Conservation (phyloP, 2,888 invertebrate genomes). For the Ochropacha duplaris region DNA sequence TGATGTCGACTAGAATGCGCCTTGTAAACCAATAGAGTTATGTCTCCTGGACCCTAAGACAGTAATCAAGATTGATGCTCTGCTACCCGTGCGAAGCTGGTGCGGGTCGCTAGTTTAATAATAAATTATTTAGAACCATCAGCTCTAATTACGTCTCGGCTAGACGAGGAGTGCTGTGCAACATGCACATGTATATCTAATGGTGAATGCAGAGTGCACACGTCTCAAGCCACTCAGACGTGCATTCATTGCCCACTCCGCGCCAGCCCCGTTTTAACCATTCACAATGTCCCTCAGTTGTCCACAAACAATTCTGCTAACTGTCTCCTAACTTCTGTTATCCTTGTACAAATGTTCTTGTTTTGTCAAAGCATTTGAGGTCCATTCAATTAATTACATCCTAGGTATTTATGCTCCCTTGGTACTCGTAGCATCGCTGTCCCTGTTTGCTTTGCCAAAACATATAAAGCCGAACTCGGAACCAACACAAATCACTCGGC, state of each 20-base stretch:
- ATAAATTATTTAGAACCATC: neutral
- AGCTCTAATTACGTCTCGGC: neutral
- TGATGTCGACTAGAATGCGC: too few relatives aligned
- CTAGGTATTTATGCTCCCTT: neutral
- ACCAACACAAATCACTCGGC: neutral
- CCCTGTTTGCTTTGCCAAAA: too few relatives aligned
- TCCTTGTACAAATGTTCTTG: neutral
- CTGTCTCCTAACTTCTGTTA: neutral
- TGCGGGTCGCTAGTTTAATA: neutral
- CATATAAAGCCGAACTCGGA: neutral
- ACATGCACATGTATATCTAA: neutral
- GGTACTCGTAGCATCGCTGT: too few relatives aligned
- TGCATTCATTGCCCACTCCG: constrained; percentile 10
- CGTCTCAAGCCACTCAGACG: constrained; percentile 6
- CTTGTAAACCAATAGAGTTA: too few relatives aligned
- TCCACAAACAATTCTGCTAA: neutral
- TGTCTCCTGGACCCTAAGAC: too few relatives aligned
- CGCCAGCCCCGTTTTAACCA: constrained; percentile 15
- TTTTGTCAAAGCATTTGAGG: neutral
- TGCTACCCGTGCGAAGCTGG: too few relatives aligned
- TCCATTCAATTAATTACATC: neutral
- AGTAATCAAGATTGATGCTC: too few relatives aligned
- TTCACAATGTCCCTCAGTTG: constrained; percentile 15
- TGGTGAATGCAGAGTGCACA: neutral
- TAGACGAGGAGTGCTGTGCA: neutral